These are phyloP conservation scores for Vulpes ferrilata DNA, from an alignment of 2,113 vertebrate species.

Conservation along the genomic window DNA sequence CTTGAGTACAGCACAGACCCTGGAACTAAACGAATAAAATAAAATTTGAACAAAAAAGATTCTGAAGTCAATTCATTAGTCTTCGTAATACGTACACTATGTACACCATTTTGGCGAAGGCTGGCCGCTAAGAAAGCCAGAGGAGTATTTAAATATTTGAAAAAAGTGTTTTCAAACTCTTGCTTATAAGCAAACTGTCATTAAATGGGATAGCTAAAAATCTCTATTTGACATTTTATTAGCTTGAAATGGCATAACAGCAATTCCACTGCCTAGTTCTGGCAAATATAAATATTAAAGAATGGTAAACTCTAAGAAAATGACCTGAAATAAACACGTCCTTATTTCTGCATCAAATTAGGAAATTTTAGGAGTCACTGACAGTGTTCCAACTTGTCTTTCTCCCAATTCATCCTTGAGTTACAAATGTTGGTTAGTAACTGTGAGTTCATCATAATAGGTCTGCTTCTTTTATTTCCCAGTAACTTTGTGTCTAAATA, in stretches of 20 bases:
- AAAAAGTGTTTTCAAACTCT: not conserved
- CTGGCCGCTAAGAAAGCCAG: not conserved
- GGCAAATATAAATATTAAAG: constrained; percentile 42
- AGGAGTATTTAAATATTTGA: not conserved
- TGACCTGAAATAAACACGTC: not conserved
- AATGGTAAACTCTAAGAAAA: not conserved
- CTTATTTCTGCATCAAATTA: constrained; percentile 9
- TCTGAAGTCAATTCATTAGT: constrained; percentile 4
- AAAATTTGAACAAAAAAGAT: not conserved
- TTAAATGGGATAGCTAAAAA: constrained; percentile 7
- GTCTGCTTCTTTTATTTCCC: not conserved
- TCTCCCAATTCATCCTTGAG: not conserved
- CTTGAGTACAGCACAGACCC: not conserved
- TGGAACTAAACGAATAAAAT: not conserved
- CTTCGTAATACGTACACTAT: not conserved
- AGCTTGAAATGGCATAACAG: constrained; percentile 4
- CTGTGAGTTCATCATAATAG: not conserved
- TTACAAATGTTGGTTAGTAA: not conserved
- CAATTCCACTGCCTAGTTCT: not conserved
- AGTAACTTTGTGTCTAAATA: constrained; percentile 11
- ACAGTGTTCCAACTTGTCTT: not conserved
- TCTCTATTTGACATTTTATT: not conserved
- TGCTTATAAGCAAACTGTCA: not conserved
- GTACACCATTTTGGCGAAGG: not conserved
- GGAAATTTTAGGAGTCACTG: not conserved